A percentile compares a stretch with the other conserved stretches of the same genome.
phyloP scores from a whole-genome alignment of 2,888 invertebrate genomes.

The Digitonthophagus gazella region DNA sequence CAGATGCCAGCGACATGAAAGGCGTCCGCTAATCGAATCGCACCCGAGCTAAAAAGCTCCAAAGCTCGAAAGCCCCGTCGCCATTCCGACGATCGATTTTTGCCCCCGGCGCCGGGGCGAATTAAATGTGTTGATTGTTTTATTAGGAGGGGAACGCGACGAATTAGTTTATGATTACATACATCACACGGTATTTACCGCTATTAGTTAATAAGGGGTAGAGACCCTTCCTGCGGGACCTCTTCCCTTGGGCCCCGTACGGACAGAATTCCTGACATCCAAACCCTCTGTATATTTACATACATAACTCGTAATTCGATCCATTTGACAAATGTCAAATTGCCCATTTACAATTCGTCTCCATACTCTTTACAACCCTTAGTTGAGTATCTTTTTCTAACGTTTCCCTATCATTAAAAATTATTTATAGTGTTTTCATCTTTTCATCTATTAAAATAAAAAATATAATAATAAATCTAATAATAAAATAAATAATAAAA shows the following conservation, averaged over 20 bases:
- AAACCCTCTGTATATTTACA: slow-evolving; percentile 38
- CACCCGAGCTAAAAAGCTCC: slow-evolving; percentile 43
- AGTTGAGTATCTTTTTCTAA: slow-evolving; percentile 29
- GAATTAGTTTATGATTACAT: slow-evolving; percentile 53
- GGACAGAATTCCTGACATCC: slow-evolving; percentile 25
- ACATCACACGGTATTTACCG: slow-evolving; percentile 54
- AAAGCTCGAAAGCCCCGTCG: slow-evolving; percentile 36
- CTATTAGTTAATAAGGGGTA: slow-evolving; percentile 52
- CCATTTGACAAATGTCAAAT: slow-evolving; percentile 31
- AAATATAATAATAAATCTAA: too few relatives aligned
- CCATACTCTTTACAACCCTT: not conserved
- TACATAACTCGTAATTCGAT: slow-evolving; percentile 40
- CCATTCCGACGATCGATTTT: slow-evolving; percentile 10
- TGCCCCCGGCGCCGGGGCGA: slow-evolving; percentile 4
- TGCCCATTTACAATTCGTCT: not conserved
- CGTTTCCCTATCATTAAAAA: slow-evolving; percentile 28
- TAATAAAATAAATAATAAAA: too few relatives aligned
- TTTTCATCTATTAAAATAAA: slow-evolving; percentile 22
- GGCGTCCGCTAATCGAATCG: slow-evolving; percentile 43
- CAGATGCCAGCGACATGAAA: slow-evolving; percentile 45
- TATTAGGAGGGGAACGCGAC: slow-evolving; percentile 45
- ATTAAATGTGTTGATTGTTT: slow-evolving; percentile 48
- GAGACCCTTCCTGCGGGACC: slow-evolving; percentile 19
- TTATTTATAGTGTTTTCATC: slow-evolving; percentile 26
- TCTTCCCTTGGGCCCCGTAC: slow-evolving; percentile 24